Conservation (phyloP, 2,888 invertebrate species). For the Ichneumoninae sp. region DNA sequence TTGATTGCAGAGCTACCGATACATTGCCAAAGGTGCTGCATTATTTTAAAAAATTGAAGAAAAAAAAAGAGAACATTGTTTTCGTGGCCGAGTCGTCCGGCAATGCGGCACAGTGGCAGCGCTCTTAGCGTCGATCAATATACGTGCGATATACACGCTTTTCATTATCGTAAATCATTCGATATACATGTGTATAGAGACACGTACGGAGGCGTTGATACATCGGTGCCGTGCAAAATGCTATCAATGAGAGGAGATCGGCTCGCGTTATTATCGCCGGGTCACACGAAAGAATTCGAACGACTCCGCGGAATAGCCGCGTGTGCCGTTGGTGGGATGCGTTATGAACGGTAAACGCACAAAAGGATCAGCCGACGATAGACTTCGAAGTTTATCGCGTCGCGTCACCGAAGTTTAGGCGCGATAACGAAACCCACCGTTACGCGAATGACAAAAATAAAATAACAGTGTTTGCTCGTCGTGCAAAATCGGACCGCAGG, state of each 20-base stretch:
- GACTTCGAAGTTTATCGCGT: not conserved
- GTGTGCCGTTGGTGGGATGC: conserved; percentile 1
- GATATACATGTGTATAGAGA: not conserved
- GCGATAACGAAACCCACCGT: not conserved
- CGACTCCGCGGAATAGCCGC: conserved; percentile 15
- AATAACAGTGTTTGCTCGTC: not conserved
- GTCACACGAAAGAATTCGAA: conserved; percentile 22
- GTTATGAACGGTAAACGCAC: conserved; percentile 34
- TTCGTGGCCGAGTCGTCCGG: not conserved
- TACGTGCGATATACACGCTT: conserved; percentile 1
- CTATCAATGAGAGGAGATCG: conserved; percentile 6
- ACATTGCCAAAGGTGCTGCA: not conserved
- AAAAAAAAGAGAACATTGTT: not conserved
- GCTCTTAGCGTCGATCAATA: conserved; percentile 7
- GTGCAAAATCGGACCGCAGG: not conserved
- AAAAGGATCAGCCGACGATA: conserved; percentile 2
- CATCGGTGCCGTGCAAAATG: not conserved
- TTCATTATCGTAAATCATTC: conserved; percentile 24
- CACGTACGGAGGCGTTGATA: not conserved
- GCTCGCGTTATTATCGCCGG: conserved; percentile 2
- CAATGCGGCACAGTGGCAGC: not conserved
- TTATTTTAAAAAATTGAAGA: not conserved
- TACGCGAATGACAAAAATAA: not conserved
- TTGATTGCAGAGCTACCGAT: not conserved
- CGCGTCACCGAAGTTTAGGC: not conserved